Base-by-base conservation (phyloP, 2,797 vertebrate species). In the Sebastes matsubarae region DNA sequence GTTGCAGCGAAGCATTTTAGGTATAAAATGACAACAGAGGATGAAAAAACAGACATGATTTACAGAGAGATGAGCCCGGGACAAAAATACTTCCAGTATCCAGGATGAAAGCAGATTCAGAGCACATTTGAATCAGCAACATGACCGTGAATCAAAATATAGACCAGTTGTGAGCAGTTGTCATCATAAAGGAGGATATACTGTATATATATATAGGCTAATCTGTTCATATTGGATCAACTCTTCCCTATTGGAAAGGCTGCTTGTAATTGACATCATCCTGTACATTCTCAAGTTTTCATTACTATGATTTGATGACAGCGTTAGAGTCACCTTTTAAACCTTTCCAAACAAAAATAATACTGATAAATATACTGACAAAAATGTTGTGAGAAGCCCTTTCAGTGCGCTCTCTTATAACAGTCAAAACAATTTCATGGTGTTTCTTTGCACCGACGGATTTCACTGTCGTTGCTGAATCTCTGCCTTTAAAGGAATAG, bases 271-370 rank as follows among this genome's bases (percentile, higher is more conserved):
- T 91, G 85, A 92, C 88, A 90, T 89, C 86, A 83, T 89, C 80
- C 70, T 72, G 80, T 90, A 92, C 89, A 77, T 89, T 88, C 82
- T 84, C 69, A 82, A 85, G 84, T 86, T 89, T 83, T 77, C 60
- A 27, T 24, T 57, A 72, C 36, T 68, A 52, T 75, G 22, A 86
- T 81, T 83, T 52, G 61, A 81, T 73, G 71, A 74, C 65, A 64
- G 46, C 42, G 5, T 64, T 38, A 22, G 36, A 69, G 61, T 68
- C 22, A 63, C 25, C 34, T 72, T 85, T 84, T 68, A 29, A 77
- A 85, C 25, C 59, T 71, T 67, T 70, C 46, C 59, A 71, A 85
- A 67, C 20, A 54, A 77, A 79, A 68, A 36, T 8, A 59, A 46
- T 52, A 32, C 4, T 14, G 27, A 16, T 22, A 54, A 32, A 32